Base-by-base conservation (phyloP, 2,888 invertebrate genomes). In the Seira ritae region DNA sequence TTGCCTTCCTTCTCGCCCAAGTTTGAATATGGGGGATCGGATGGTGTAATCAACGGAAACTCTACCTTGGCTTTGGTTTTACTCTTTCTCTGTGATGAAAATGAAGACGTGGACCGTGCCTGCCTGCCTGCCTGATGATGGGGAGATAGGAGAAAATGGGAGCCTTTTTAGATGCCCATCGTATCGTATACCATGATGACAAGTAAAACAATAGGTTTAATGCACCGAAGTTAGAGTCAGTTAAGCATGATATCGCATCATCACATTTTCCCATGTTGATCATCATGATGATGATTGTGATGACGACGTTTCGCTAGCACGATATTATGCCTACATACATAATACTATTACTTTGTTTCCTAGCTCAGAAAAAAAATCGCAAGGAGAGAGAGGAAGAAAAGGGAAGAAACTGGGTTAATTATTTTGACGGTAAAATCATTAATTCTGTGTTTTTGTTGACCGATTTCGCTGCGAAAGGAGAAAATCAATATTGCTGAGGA, bases 171-270 rank as follows among this genome's bases (percentile, higher is more conserved):
- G 62, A 74, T 70, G 62, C 66, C 68, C 74, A 74, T 80, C 74
- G 62, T 73, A 80, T 8, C 12, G 12, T 42, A 4, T 42, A 4
- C 42, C 42, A 42, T 8, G 42, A 42, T 69, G 80, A 80, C 80
- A 80, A 80, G 80, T 69, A 42, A 60, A 69, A 73, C 67, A 74
- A 80, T 73, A 71, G 68, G 80, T 73, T 80, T 74, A 69, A 74
- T 80, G 79, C 80, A 69, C 74, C 80, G 74, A 80, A 74, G 67
- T 73, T 60, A 68, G 72, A 78, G 78, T 70, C 24, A 60, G 69
- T 71, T 71, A 23, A 76, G 76, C 76, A 55, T 69, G 76, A 78
- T 42, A 42, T 71, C 78, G 65, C 78, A 71, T 78, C 71, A 50
- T 62, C 69, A 72, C 72, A 50, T 72, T 24, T 24, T 72, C 60